Conservation (phyloP, 2,113 vertebrate genomes). For the Grus americana region DNA sequence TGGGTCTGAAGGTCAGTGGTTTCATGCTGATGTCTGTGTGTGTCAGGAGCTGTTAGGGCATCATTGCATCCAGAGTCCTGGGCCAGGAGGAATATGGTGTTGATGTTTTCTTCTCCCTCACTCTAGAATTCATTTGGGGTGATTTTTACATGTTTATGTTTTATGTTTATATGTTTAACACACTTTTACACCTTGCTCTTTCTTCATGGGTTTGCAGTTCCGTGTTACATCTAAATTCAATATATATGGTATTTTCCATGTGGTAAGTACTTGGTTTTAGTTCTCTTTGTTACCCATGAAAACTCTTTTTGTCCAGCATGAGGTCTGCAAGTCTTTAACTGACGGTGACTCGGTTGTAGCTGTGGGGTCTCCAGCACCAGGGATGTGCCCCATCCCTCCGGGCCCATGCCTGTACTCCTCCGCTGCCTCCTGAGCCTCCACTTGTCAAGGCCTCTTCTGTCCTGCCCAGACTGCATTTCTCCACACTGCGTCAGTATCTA, state of each 20-base stretch:
- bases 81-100: not conserved
- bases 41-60: not conserved
- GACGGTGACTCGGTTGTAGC: not conserved
- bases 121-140: not conserved
- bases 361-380: not conserved
- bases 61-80: not conserved
- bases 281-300: not conserved
- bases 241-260: not conserved
- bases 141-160: not conserved
- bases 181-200: not conserved
- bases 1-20: not conserved
- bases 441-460: not conserved
- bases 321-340: not conserved
- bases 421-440: not conserved
- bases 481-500: not conserved
- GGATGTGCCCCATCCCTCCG: not conserved
- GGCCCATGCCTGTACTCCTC: not conserved
- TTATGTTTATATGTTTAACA: not conserved
- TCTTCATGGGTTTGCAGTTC: not conserved
- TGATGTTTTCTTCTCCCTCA: not conserved
- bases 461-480: not conserved
- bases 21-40: not conserved
- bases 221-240: not conserved
- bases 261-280: not conserved
- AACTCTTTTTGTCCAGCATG: accelerated